Conservation (phyloP, 2,797 vertebrate genomes). For the Enteromius unitaeniatus region DNA sequence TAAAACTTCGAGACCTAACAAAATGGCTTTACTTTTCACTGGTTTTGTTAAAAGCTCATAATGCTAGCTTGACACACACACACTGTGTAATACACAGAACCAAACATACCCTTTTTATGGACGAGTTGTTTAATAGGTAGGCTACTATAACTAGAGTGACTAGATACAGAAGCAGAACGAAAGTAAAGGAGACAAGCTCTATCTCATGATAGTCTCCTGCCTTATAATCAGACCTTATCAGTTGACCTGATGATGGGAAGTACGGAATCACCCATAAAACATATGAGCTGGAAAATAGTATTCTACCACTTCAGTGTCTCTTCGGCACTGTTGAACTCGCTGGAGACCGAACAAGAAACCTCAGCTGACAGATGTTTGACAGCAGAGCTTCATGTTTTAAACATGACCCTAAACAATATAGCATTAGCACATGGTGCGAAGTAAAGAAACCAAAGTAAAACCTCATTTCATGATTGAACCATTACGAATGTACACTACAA, state of each 20-base stretch:
- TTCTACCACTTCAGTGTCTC: background rate
- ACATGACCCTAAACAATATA: slow-evolving; percentile 16
- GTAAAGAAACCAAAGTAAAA: background rate
- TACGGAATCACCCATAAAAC: slow-evolving; percentile 16
- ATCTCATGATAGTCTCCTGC: slow-evolving; percentile 11
- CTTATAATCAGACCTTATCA: slow-evolving; percentile 19
- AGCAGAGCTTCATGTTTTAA: slow-evolving; percentile 35
- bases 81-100: background rate
- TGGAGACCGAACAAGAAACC: slow-evolving; percentile 18
- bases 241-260: background rate
- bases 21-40: background rate
- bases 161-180: background rate
- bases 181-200: background rate
- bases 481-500: background rate
- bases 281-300: background rate
- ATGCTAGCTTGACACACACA: background rate
- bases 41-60: background rate
- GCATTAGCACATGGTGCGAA: background rate
- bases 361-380: slow-evolving; percentile 39
- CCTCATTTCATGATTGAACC: background rate
- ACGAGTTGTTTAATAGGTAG: background rate
- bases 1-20: background rate
- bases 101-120: background rate
- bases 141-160: background rate
- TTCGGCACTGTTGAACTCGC: background rate